Evolutionary conservation across 2,797 vertebrate genomes (phyloP), one percentile per base, ranked within the genome.

Genomic region (Cetoscarus ocellatus): DNA sequence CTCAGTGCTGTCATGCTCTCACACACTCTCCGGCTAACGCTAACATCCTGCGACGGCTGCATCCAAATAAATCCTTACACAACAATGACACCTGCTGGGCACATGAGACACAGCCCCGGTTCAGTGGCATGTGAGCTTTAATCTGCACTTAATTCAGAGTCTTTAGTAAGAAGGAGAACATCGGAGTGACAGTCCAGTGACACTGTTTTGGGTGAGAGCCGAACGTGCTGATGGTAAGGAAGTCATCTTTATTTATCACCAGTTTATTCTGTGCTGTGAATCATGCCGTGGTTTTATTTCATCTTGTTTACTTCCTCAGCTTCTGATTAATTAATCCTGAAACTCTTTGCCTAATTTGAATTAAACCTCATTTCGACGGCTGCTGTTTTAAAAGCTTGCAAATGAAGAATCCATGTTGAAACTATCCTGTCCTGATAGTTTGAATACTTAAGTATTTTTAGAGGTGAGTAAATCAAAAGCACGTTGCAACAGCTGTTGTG

Each of bases 21-120:
- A 62, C 49, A 66, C 63, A 45, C 27, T 2, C 27, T 27, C 57
- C 4, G 38, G 8, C 58, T 80, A 57, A 85, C 65, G 61, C 40
- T 44, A 18, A 48, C 8, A 6, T 0, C n/a, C 12, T 14, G 19
- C 13, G 50, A 66, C 12, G 34, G 13, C 17, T 56, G 43, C 38
- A 40, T 55, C 60, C 36, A 8, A 70, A 63, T n/a, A 40, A 75
- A 78, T 10, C 47, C 71, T 82, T 58, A 70, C 73, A 52, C 89
- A 84, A 83, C 82, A 67, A 7, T 80, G 89, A 83, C 89, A 83
- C 68, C 89, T 88, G 70, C 83, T 89, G 89, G 87, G 7, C 61
- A 45, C 8, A 42, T 0, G 4, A 50, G 12, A 38, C 4, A 12
- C 14, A 13, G 27, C 36, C n/a, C 13, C 8, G 18, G 15, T 9